A percentile compares a stretch with the other conserved stretches of the same genome.
These are phyloP conservation scores for Polymixis lichenea DNA, from an alignment of 2,888 invertebrate genomes.

Conservation along the genomic window DNA sequence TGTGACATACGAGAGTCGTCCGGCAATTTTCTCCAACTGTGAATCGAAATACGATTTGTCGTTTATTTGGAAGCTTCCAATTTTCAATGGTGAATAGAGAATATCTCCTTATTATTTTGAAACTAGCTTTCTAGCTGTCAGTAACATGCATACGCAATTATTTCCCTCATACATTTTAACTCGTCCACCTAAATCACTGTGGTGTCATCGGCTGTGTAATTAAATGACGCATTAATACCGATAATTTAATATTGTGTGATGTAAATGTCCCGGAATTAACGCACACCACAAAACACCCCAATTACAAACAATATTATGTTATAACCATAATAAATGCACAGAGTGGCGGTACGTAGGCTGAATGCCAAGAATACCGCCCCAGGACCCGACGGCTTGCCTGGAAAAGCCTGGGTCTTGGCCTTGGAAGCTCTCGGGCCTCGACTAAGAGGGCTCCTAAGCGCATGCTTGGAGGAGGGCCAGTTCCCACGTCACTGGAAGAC, in stretches of 20 bases:
- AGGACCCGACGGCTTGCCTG: too few relatives aligned
- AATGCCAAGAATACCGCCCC: too few relatives aligned
- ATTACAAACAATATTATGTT: background rate
- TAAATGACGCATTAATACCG: background rate
- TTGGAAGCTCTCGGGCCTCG: too few relatives aligned
- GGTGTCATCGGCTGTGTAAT: background rate
- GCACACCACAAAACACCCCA: background rate
- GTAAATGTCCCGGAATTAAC: background rate
- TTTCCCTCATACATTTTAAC: conserved; percentile 1
- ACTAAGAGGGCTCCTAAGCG: too few relatives aligned
- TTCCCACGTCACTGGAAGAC: too few relatives aligned
- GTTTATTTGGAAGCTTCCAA: background rate
- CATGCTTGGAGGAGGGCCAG: too few relatives aligned
- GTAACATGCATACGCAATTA: background rate
- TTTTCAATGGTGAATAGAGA: background rate
- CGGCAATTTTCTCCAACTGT: background rate
- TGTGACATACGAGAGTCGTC: background rate
- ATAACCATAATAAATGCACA: too few relatives aligned
- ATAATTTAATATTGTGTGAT: background rate
- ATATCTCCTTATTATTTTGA: background rate
- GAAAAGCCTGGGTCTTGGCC: too few relatives aligned
- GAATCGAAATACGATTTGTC: background rate
- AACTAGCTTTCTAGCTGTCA: background rate
- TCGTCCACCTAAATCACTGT: background rate
- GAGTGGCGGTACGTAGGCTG: too few relatives aligned